Evolutionary conservation across 1,140 invertebrate species (phyloP).

Genomic region (Drosophila cardini): DNA sequence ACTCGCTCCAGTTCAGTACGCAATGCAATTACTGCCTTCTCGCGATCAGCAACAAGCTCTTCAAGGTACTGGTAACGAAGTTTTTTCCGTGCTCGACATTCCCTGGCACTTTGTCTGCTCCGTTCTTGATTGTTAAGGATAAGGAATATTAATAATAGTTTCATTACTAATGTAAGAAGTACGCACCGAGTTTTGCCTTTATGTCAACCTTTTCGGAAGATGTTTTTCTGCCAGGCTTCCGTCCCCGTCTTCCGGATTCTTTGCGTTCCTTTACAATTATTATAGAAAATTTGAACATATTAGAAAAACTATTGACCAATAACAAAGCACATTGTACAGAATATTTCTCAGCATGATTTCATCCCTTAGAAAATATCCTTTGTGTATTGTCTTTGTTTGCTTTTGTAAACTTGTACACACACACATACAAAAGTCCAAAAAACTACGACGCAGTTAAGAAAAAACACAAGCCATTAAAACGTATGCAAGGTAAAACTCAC

Average conservation of each 20-base stretch:
- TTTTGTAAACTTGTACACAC: background rate
- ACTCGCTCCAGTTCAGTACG: conserved; percentile 96
- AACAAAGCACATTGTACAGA: background rate
- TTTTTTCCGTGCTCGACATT: conserved; percentile 98
- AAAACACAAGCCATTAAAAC: background rate
- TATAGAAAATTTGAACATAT: background rate
- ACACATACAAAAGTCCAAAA: conserved; percentile 2
- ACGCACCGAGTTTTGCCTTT: conserved; percentile 95
- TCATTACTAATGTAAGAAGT: background rate
- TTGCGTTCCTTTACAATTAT: conserved; percentile 86
- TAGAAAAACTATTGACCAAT: too few species aligned
- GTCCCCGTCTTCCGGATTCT: conserved; percentile 93
- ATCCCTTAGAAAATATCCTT: background rate
- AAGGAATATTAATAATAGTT: background rate
- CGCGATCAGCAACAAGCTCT: conserved; percentile 96
- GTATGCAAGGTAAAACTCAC: conserved; percentile 20
- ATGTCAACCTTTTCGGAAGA: conserved; percentile 95
- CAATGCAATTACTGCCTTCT: conserved; percentile 96
- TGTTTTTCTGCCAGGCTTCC: conserved; percentile 94
- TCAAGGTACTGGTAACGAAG: conserved; percentile 98
- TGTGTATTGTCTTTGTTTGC: conserved; percentile 3
- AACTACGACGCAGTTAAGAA: conserved; percentile 33
- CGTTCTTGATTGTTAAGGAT: conserved; percentile 87
- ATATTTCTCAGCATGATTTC: too few species aligned
- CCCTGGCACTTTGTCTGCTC: conserved; percentile 97